A percentile compares a stretch with the other conserved stretches of the same genome.
Evolutionary conservation across 2,888 invertebrate genomes (phyloP).

Genomic region (Augochlorella aurata): DNA sequence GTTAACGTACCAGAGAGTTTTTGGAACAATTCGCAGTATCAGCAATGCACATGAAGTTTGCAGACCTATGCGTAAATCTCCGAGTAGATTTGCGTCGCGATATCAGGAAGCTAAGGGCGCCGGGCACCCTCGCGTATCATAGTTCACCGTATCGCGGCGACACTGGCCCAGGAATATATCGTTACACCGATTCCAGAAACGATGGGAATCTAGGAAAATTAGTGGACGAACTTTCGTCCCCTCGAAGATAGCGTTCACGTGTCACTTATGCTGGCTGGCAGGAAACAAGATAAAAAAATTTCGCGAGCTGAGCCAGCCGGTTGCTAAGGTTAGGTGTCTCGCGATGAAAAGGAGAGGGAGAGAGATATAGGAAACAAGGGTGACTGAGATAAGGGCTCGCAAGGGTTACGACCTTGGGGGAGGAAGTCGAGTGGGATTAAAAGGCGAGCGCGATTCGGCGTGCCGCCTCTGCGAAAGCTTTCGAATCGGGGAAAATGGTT

Average conservation of each 20-base stretch:
- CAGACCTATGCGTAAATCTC: not conserved
- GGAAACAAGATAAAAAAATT: constrained; percentile 59
- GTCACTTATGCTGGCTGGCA: constrained; percentile 47
- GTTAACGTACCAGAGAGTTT: no score
- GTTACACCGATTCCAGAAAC: not conserved
- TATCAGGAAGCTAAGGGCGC: not conserved
- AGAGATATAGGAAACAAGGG: constrained; percentile 55
- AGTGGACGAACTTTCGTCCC: constrained; percentile 10
- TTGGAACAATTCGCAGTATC: not conserved
- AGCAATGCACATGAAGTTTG: not conserved
- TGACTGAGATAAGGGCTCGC: constrained; percentile 62
- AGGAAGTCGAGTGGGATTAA: constrained; percentile 58
- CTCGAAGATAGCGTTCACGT: constrained; percentile 13
- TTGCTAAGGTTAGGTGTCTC: constrained; percentile 14
- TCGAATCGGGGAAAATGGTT: constrained; percentile 38
- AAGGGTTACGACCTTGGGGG: constrained; percentile 59
- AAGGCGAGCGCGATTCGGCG: constrained; percentile 42
- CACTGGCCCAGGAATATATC: not conserved
- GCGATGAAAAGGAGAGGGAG: constrained; percentile 28
- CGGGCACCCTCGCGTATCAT: not conserved
- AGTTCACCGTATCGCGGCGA: not conserved
- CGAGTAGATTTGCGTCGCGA: not conserved
- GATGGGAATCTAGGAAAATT: constrained; percentile 18
- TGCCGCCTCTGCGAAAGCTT: constrained; percentile 17
- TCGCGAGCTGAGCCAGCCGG: constrained; percentile 40